Base-by-base conservation (phyloP, 2,797 vertebrate genomes). In the Protonibea diacanthus region DNA sequence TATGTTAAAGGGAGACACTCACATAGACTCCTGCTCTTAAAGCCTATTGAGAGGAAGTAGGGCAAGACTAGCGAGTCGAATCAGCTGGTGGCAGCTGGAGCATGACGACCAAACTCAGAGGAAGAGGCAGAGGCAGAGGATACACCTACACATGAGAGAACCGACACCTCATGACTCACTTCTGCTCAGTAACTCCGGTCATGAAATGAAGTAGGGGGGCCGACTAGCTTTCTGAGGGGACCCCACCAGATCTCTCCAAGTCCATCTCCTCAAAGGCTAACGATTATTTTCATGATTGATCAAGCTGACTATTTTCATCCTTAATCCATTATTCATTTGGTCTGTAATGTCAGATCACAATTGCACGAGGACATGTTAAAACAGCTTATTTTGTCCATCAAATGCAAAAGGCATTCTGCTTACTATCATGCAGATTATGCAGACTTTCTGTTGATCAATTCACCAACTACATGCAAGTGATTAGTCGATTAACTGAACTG, bases 101-200 rank as follows among this genome's bases (percentile, higher is more conserved):
- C 51, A 20, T 33, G 25, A 66, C 23, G 74, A 72, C 40, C 75
- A 66, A 72, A 84, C 53, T 75, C 25, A 40, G 27, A 84, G 48
- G 20, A 47, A 23, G 62, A 55, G 62, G 47, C 66, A 55, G 63
- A 44, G 40, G 69, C 66, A 55, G 63, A 44, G 40, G 69, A 64
- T 47, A 23, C 69, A 59, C 59, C 6, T 55, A 38, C 33, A 17
- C 25, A n/a, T 20, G 21, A 72, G 66, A 71, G 66, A 70, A 58
- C 7, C 40, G 38, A 49, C 56, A 45, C 48, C 64, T 71, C 49
- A 68, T 79, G 78, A 81, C 80, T 91, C 84, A 85, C 63, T n/a
- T 83, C 33, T 68, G 63, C 23, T 59, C 64, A 76, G 10, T 18
- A 69, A 69, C 55, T 56, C 48, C 17, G 45, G 57, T 74, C 49